Base-by-base conservation (phyloP, 1,140 invertebrate genomes). In the Bombus cullumanus region DNA sequence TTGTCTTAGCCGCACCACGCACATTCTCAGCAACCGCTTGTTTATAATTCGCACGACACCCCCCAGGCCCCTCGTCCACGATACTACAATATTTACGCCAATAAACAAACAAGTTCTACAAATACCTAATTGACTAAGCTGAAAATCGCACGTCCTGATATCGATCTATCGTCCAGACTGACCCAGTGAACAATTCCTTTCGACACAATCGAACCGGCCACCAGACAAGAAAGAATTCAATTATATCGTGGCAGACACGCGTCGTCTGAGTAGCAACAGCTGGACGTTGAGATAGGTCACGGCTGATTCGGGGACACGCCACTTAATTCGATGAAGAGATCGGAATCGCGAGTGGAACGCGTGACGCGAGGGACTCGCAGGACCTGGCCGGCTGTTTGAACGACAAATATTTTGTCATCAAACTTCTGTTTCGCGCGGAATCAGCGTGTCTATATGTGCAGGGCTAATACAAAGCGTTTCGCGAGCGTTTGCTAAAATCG, bases 341-440 rank as follows among this genome's bases (percentile, higher is more conserved):
- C 78, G 78, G 71, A 39, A 85, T 85, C 84, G 78, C 59, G 69
- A 15, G 68, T 28, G 79, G 22, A 66, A 75, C 68, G 83, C 66
- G 75, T 88, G 74, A 84, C 86, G 83, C 86, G 81, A 73, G 91
- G 89, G 91, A 93, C 93, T 94, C 93, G 92, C 91, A 93, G 94
- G 92, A 93, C 93, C 92, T 93, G 92, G 31, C 90, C 93, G 57
- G 92, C 91, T 95, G 94, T 95, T 95, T 95, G 95, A 95, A 94
- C 94, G 94, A 95, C 94, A 95, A 95, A 95, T 95, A 95, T 95
- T 95, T 95, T 95, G 94, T 95, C 94, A 92, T 95, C 94, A 95
- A 95, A 95, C 95, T 95, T 95, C 92, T 95, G 94, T 94, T 77
- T 77, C 93, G 91, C 90, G 91, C 84, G 89, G 89, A 94, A 93